A percentile compares a stretch with the other conserved stretches of the same genome.
phyloP scores from a whole-genome alignment of 2,113 vertebrate species.

The Oreochromis tanganicae region DNA sequence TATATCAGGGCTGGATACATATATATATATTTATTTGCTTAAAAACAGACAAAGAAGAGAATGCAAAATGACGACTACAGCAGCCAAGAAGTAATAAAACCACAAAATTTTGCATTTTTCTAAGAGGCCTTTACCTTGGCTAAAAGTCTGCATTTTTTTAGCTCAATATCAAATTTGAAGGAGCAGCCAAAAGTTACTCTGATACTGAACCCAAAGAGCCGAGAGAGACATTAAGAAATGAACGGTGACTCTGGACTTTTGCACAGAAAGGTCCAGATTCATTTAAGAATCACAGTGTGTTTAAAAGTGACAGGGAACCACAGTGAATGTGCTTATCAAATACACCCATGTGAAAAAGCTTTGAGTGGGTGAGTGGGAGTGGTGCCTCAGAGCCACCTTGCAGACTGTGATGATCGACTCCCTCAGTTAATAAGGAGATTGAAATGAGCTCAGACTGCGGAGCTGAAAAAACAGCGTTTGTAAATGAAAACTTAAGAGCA shows the following conservation, averaged over 20 bases:
- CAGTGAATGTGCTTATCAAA: background rate
- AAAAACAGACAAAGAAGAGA: background rate
- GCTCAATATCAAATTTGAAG: background rate
- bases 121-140: background rate
- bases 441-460: background rate
- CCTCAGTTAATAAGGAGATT: background rate
- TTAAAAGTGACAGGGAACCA: background rate
- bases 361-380: background rate
- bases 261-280: background rate
- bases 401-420: background rate
- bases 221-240: background rate
- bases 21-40: background rate
- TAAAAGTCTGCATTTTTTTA: background rate
- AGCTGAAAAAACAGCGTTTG: background rate
- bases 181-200: background rate
- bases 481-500: background rate
- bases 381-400: background rate
- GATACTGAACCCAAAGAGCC: background rate
- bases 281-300: background rate
- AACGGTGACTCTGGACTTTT: background rate
- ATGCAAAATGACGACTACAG: background rate
- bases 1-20: fast-evolving
- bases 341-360: background rate
- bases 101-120: background rate
- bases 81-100: background rate